Base-by-base conservation (phyloP, 2,888 invertebrate genomes). In the Macaria liturata region DNA sequence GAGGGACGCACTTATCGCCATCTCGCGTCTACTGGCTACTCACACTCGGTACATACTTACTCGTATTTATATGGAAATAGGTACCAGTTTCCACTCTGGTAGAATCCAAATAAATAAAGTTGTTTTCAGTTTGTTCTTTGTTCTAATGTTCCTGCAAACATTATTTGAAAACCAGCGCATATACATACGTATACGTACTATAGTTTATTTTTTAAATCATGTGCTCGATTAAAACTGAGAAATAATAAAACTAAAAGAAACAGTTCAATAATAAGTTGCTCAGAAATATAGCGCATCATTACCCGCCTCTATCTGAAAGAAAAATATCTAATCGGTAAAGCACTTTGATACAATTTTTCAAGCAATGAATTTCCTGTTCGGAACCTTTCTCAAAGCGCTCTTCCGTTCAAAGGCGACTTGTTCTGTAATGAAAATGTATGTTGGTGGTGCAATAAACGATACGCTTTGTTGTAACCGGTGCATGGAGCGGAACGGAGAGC, bases 381-480 rank as follows among this genome's bases (percentile, higher is more conserved):
- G 64, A 61, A 65, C 68, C 58, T 68, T 54, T 74, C 64, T 75
- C 71, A 68, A 72, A 76, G 75, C 64, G 68, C 67, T 70, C 71
- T 75, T 71, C 71, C 67, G 73, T 75, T 76, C 70, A 75, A 76
- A 75, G 65, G 61, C 57, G 70, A 72, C 71, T 78, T 72, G 73
- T 76, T 74, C 71, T 69, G 67, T 80, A 80, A 81, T 82, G 80
- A 83, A 81, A 81, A 81, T 80, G 74, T 75, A 80, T 81, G 76
- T 78, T 73, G 62, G 67, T 61, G 62, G 66, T 68, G 72, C 72
- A 75, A 77, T 78, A 80, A 80, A 72, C 76, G 69, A 69, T 70
- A 67, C 61, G 65, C 70, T 77, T 75, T 77, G 72, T 74, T 72
- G 60, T 66, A 62, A 57, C 55, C 62, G 59, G 59, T 63, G n/a